Base-by-base conservation (phyloP, 2,113 vertebrate genomes). In the Dolichotis patagonum region DNA sequence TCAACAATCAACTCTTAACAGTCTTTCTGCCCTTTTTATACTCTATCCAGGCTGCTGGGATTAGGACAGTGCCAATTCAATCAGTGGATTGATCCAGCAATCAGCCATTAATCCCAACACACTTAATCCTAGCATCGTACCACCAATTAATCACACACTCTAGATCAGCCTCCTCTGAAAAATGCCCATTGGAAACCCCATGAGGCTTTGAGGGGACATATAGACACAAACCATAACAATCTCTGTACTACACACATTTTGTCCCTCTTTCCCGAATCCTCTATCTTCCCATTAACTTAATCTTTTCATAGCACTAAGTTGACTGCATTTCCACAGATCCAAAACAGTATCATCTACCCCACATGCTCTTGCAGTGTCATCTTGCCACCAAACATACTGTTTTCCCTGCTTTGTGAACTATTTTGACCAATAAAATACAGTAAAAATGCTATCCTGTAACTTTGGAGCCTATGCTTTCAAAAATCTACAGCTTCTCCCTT, bases 371-470 rank as follows among this genome's bases (percentile, higher is more conserved):
- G 16, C 41, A 52, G 16, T 87, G 2, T 78, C 52, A 78, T 69
- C 60, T 71, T 83, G 49, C 49, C 11, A 89, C 35, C 43, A 7
- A 92, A 58, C 3, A 20, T 54, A 13, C 24, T 41, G 24, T 69
- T 65, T 78, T 26, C 26, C 46, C 52, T 77, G 32, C 43, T 69
- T 26, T 69, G 19, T 92, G 52, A 84, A 32, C 54, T 52, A 54
- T 46, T 94, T 73, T 85, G 54, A 91, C 49, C 46, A 90, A 89
- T 17, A 94, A 49, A 89, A 94, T 89, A 54, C 32, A 52, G 35
- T n/a, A 19, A 38, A 96, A 43, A 58, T 69, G 14, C 81, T 8
- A 26, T 63, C 81, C 5, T 62, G 8, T 52, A 94, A 92, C 12
- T 95, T 58, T 32, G 28, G 32, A 91, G 41, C 13, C 30, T 28